phyloP scores from a whole-genome alignment of 2,888 invertebrate genomes.

The Hydrotaea diabolus region DNA sequence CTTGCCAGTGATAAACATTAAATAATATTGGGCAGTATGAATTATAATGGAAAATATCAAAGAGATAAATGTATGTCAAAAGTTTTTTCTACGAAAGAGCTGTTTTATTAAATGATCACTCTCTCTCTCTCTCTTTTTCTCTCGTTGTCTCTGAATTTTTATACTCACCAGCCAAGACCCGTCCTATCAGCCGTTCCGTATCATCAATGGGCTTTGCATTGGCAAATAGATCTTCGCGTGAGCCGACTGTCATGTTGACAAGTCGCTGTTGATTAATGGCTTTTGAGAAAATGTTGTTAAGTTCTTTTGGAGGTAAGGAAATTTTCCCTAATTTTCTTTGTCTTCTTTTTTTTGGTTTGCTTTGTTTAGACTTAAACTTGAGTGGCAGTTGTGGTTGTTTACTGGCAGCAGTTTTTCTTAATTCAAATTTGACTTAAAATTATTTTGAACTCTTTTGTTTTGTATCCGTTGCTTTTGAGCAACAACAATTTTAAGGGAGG shows the following conservation, averaged over 20 bases:
- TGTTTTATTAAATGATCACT: too few species aligned
- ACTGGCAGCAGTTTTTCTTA: not conserved
- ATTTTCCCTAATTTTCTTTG: not conserved
- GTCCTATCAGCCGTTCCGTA: conserved; percentile 80
- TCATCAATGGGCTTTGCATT: conserved; percentile 78
- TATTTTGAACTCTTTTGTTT: conserved; percentile 28
- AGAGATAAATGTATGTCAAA: too few species aligned
- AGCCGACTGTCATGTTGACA: conserved; percentile 79
- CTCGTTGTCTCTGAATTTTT: too few species aligned
- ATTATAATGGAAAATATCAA: too few species aligned
- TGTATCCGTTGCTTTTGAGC: not conserved
- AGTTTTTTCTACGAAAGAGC: too few species aligned
- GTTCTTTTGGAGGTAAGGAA: not conserved
- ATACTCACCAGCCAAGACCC: conserved; percentile 80
- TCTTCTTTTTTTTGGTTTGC: not conserved
- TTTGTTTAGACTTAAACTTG: conserved; percentile 32
- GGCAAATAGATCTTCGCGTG: conserved; percentile 79
- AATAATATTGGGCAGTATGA: too few species aligned
- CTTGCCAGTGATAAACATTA: too few species aligned
- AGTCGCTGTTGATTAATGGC: conserved; percentile 37
- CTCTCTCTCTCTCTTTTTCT: too few species aligned
- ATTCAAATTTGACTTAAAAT: conserved; percentile 17
- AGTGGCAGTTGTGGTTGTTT: conserved; percentile 40
- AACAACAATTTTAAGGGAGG: too few species aligned
- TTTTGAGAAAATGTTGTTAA: conserved; percentile 60